Evolutionary conservation across 2,888 invertebrate species (phyloP).

Genomic region (Chouioia cunea): DNA sequence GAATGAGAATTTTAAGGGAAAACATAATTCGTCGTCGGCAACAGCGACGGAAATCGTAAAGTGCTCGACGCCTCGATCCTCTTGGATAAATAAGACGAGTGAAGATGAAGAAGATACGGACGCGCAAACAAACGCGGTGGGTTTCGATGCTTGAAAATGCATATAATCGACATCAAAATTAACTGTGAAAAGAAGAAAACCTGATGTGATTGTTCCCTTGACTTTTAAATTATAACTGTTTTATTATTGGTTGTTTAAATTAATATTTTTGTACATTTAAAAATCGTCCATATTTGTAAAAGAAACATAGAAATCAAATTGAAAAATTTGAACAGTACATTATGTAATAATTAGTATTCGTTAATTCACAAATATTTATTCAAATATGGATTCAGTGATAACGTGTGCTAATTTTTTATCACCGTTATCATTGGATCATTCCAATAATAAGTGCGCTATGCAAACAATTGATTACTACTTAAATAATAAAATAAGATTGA

Average conservation of each 20-base stretch:
- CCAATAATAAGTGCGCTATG: too few species aligned
- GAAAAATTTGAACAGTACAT: too few species aligned
- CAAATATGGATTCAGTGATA: too few species aligned
- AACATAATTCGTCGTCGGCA: conserved; percentile 18
- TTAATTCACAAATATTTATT: too few species aligned
- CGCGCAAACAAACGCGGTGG: conserved; percentile 16
- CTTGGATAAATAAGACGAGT: conserved; percentile 66
- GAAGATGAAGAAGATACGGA: conserved; percentile 25
- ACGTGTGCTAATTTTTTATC: too few species aligned
- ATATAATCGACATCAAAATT: conserved; percentile 17
- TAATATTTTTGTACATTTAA: background rate
- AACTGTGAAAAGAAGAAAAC: conserved; percentile 32
- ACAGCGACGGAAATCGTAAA: conserved; percentile 64
- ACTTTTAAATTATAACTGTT: background rate
- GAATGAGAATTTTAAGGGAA: conserved; percentile 8
- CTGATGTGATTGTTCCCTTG: conserved; percentile 7
- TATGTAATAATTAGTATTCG: too few species aligned
- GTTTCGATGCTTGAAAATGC: conserved; percentile 16
- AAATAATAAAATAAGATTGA: too few species aligned
- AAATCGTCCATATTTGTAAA: background rate
- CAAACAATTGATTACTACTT: too few species aligned
- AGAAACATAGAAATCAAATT: too few species aligned
- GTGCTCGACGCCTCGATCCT: conserved; percentile 64
- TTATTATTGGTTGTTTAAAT: background rate
- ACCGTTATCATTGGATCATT: too few species aligned